Conservation (phyloP, 2,888 invertebrate species). For the Hymenopus coronatus region DNA sequence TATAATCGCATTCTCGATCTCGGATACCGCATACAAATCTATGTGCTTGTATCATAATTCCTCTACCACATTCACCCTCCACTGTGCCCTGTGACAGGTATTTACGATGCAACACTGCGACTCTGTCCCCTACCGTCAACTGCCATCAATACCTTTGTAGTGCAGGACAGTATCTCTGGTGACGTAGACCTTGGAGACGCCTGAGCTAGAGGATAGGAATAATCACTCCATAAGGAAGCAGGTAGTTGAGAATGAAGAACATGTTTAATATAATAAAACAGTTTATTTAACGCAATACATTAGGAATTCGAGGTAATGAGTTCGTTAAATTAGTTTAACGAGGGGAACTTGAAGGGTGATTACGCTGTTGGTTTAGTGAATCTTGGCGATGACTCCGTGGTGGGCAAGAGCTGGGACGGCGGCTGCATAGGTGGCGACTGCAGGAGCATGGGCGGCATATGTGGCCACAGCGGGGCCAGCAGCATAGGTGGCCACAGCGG, state of each 20-base stretch:
- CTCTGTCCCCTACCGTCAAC: too few relatives aligned
- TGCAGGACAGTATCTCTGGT: too few relatives aligned
- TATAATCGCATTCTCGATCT: too few relatives aligned
- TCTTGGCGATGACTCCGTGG: conserved; percentile 39
- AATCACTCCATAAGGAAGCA: too few relatives aligned
- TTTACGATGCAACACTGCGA: too few relatives aligned
- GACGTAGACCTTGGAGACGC: too few relatives aligned
- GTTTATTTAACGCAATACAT: neutral
- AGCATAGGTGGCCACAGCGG: conserved; percentile 12
- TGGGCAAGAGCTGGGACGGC: conserved; percentile 36
- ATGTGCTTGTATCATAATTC: too few relatives aligned
- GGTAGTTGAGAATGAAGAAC: neutral
- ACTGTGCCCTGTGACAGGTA: too few relatives aligned
- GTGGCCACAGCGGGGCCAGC: neutral
- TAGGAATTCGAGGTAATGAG: neutral
- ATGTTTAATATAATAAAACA: neutral
- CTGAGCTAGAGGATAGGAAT: too few relatives aligned
- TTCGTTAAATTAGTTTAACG: neutral
- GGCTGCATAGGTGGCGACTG: conserved; percentile 22
- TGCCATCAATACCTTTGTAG: too few relatives aligned
- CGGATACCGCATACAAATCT: too few relatives aligned
- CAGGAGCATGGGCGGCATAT: conserved; percentile 21
- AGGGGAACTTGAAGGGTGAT: neutral
- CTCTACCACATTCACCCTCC: too few relatives aligned
- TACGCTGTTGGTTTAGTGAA: neutral